Evolutionary conservation across 2,797 vertebrate genomes (phyloP).

Genomic region (Holocentrus rufus): DNA sequence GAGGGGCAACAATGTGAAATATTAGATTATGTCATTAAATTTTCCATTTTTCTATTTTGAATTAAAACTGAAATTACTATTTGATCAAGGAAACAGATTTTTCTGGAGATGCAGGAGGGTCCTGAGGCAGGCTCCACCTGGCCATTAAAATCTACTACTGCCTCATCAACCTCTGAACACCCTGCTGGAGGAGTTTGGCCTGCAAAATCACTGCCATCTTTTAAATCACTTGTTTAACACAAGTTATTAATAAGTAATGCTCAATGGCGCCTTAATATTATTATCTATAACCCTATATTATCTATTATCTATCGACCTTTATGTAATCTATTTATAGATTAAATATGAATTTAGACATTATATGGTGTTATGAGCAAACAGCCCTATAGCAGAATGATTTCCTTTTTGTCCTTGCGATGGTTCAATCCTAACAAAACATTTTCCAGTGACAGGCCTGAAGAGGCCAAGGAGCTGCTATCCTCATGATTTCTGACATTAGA

Average conservation of each 20-base stretch:
- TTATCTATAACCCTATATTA: constrained; percentile 18
- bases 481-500: neutral
- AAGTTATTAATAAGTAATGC: constrained; percentile 40
- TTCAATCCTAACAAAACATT: constrained; percentile 2
- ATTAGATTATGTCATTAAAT: too few species aligned
- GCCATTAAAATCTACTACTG: neutral
- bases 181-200: neutral
- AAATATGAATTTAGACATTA: constrained; percentile 31
- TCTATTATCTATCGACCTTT: too few species aligned
- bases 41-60: too few species aligned
- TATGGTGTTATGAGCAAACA: neutral
- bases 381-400: constrained; percentile 14
- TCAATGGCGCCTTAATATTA: constrained; percentile 16
- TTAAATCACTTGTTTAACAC: constrained; percentile 32
- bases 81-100: neutral
- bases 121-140: neutral
- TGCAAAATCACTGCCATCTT: constrained; percentile 2
- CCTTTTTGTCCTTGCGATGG: constrained; percentile 41
- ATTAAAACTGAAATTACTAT: neutral
- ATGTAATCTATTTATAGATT: constrained; percentile 23
- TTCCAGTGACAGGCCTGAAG: neutral
- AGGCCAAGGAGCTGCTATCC: neutral
- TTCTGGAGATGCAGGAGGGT: constrained; percentile 20
- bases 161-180: neutral
- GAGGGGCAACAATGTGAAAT: too few species aligned